Evolutionary conservation across 1,140 invertebrate species (phyloP), one percentile per base, ranked within the genome.

Genomic region (Drosophila nannoptera): DNA sequence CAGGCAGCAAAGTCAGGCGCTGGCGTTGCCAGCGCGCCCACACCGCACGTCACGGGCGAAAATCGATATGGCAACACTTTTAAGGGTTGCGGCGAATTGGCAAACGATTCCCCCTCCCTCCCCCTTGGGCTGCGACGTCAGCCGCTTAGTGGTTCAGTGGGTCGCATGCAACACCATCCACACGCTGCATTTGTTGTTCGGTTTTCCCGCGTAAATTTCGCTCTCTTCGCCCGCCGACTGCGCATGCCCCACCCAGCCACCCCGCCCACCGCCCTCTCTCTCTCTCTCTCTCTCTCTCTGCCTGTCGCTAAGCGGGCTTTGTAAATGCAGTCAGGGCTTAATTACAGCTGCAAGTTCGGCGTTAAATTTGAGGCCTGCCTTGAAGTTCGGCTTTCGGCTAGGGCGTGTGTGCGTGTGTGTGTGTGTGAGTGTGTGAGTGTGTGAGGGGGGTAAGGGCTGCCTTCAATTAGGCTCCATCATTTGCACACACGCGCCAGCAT

Each of bases 1-100:
- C 81, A 86, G 69, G 76, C 66, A 63, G 80, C 80, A 84, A 81
- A 83, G 78, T 69, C 77, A 78, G 53, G 16, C 32, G 58, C n/a
- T 38, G 49, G 7, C 7, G 31, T 52, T 9, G 49, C 46, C 35
- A 31, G 14, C 42, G 9, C 46, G 36, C 40, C 54, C 62, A 73
- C 35, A 62, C 40, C 45, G 59, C 40, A 66, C 49, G 46, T 55
- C 58, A 64, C 61, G 14, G 62, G 52, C 56, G 68, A 86, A 84
- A 86, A 86, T 86, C 81, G 74, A 86, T 86, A 86, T 75, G 77
- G 70, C 82, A 81, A 86, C 81, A 81, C 77, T 86, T 84, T 86
- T 80, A 86, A 86, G 81, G 81, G 81, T 86, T 86, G 81, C 81
- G 77, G 81, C 81, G 81, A 86, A 80, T 83, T 35, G 52, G 64